A percentile compares a stretch with the other conserved stretches of the same genome.
phyloP scores from a whole-genome alignment of 1,140 invertebrate species.

The Cyclina sinensis region DNA sequence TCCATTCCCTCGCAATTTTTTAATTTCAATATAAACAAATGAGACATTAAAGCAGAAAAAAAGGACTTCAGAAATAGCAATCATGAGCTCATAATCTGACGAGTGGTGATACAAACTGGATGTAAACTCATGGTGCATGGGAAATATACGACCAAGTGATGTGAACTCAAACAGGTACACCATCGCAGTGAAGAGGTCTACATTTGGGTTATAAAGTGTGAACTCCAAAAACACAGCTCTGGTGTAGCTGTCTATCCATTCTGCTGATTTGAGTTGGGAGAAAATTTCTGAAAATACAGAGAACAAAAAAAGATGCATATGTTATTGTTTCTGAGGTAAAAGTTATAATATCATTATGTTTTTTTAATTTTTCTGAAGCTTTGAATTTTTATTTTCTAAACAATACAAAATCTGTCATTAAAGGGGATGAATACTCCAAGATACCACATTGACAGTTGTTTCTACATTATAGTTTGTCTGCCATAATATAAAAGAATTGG shows the following conservation, averaged over 20 bases:
- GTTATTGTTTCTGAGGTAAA: no score
- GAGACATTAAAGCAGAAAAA: slow-evolving; percentile 51
- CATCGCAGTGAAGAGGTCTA: slow-evolving; percentile 70
- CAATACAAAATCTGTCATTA: no score
- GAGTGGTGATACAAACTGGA: slow-evolving; percentile 60
- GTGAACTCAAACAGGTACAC: slow-evolving; percentile 64
- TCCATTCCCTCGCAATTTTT: slow-evolving; percentile 25
- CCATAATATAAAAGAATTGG: no score
- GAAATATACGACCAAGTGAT: slow-evolving; percentile 54
- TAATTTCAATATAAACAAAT: slow-evolving; percentile 62
- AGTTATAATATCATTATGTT: no score
- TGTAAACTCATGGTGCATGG: slow-evolving; percentile 66
- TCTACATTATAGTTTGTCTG: no score
- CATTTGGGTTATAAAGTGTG: slow-evolving; percentile 86
- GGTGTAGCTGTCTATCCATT: slow-evolving; percentile 87
- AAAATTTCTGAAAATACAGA: slow-evolving; percentile 46
- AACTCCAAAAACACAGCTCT: slow-evolving; percentile 87
- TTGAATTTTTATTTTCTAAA: no score
- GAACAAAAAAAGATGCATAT: no score
- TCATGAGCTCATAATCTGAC: slow-evolving; percentile 36
- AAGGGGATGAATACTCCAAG: no score
- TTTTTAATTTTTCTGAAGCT: no score
- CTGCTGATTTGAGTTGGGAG: slow-evolving; percentile 74
- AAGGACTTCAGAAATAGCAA: slow-evolving; percentile 51
- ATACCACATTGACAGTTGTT: no score